Evolutionary conservation across 2,113 vertebrate genomes (phyloP).

Genomic region (Pedionomus torquatus): DNA sequence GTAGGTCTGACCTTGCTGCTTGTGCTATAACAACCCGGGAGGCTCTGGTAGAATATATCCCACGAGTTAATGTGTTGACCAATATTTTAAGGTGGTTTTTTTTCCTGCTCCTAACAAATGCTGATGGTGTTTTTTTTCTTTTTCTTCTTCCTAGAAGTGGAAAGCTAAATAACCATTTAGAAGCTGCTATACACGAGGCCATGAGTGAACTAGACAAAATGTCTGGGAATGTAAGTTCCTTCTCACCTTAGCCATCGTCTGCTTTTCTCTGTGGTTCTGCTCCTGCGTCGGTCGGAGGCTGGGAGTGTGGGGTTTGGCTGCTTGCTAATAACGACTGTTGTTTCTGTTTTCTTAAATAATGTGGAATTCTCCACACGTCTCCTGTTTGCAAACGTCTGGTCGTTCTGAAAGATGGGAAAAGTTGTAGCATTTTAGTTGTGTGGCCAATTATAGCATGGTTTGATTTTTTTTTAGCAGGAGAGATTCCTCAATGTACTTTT

Average conservation of each 20-base stretch:
- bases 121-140: neutral
- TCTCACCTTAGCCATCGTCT: neutral
- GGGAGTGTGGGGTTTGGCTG: neutral
- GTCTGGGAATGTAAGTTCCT: conserved; percentile 92
- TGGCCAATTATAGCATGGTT: neutral
- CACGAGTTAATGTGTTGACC: rapidly evolving
- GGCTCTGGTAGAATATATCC: neutral
- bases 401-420: neutral
- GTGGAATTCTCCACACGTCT: neutral
- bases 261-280: neutral
- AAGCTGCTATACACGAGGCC: conserved; percentile 99
- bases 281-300: neutral
- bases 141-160: conserved; percentile 81
- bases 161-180: conserved; percentile 98
- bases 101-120: neutral
- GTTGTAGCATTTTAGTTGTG: neutral
- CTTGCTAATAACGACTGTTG: neutral
- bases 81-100: neutral
- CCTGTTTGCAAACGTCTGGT: neutral
- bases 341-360: neutral
- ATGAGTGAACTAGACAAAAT: conserved; percentile 98
- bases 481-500: neutral
- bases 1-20: rapidly evolving
- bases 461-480: neutral
- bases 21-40: rapidly evolving